Evolutionary conservation across 53 echinoderm and acorn worm species (phyloP).

Genomic region (Hippasteria phrygiana): DNA sequence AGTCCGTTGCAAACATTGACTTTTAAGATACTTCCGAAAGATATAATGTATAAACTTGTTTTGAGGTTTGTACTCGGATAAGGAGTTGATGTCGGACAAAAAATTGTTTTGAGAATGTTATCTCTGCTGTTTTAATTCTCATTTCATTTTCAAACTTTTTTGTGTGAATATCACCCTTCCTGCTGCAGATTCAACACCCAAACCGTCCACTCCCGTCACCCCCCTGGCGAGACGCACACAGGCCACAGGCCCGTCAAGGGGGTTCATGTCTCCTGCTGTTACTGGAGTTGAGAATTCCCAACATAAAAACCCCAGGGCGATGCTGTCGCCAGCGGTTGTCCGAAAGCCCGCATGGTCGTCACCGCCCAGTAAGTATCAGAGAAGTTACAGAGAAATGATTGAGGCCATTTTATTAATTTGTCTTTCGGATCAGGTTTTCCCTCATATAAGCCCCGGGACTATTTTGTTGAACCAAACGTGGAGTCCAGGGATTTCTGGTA

Average conservation of each 20-base stretch:
- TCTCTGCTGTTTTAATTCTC: not conserved
- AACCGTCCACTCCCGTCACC: conserved; percentile 34
- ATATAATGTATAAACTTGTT: too few species aligned
- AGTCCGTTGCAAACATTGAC: too few species aligned
- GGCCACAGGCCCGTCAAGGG: conserved; percentile 52
- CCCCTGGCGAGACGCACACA: conserved; percentile 35
- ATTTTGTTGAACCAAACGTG: too few species aligned
- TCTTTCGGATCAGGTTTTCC: too few species aligned
- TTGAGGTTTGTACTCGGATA: too few species aligned
- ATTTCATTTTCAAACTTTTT: not conserved
- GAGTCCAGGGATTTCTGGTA: too few species aligned
- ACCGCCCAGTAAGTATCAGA: conserved; percentile 68
- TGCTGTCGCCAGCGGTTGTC: conserved; percentile 40
- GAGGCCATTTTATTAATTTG: too few species aligned
- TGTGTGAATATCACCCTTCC: not conserved
- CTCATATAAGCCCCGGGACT: too few species aligned
- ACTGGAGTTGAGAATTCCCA: conserved; percentile 42
- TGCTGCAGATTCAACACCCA: conserved; percentile 14
- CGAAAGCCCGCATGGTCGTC: conserved; percentile 72
- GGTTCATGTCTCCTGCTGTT: conserved; percentile 68
- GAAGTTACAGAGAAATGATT: not conserved
- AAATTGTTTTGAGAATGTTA: not conserved
- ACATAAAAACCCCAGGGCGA: not conserved
- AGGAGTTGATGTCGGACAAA: not conserved
- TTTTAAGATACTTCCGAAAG: too few species aligned